Evolutionary conservation across 2,113 vertebrate species (phyloP).

Genomic region (Chascanopsetta lugubris): DNA sequence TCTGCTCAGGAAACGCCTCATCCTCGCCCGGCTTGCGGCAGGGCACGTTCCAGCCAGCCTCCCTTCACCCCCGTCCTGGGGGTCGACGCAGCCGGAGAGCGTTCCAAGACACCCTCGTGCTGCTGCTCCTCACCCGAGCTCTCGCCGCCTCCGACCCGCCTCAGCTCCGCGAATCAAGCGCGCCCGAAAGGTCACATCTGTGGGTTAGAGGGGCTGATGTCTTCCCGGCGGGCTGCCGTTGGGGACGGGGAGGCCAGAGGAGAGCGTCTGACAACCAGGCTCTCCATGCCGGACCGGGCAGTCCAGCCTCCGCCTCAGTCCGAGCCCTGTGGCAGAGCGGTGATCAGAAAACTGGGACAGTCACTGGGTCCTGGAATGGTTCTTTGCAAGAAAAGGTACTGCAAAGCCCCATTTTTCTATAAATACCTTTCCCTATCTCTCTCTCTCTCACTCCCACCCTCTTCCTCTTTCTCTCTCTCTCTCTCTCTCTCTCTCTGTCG

Average conservation of each 20-base stretch:
- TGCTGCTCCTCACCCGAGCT: slow-evolving; percentile 59
- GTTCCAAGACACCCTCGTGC: slow-evolving; percentile 57
- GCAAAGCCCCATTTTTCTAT: slow-evolving; percentile 87
- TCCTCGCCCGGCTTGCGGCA: slow-evolving; percentile 76
- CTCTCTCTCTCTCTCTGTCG: slow-evolving; percentile 65
- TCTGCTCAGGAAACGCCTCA: slow-evolving; percentile 72
- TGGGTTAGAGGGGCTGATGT: slow-evolving; percentile 17
- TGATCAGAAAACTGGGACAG: slow-evolving; percentile 82
- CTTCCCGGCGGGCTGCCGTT: slow-evolving; percentile 22
- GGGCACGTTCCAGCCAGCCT: slow-evolving; percentile 74
- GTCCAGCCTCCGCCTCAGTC: slow-evolving; percentile 67
- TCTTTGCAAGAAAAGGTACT: slow-evolving; percentile 83
- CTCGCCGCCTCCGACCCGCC: slow-evolving; percentile 31
- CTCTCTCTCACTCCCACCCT: slow-evolving; percentile 51
- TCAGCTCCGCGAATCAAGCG: slow-evolving; percentile 20
- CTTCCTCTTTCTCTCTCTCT: slow-evolving; percentile 60
- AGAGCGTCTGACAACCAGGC: slow-evolving; percentile 45
- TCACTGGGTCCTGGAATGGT: slow-evolving; percentile 80
- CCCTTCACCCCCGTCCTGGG: slow-evolving; percentile 62
- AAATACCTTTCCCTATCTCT: slow-evolving; percentile 77
- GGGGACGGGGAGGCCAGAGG: slow-evolving; percentile 30
- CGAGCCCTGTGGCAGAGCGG: slow-evolving; percentile 69
- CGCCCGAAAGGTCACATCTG: slow-evolving; percentile 64
- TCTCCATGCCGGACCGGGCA: slow-evolving; percentile 71
- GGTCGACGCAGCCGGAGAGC: slow-evolving; percentile 60